These are phyloP conservation scores for Camelus bactrianus DNA, from an alignment of 2,113 vertebrate species.

Conservation along the genomic window DNA sequence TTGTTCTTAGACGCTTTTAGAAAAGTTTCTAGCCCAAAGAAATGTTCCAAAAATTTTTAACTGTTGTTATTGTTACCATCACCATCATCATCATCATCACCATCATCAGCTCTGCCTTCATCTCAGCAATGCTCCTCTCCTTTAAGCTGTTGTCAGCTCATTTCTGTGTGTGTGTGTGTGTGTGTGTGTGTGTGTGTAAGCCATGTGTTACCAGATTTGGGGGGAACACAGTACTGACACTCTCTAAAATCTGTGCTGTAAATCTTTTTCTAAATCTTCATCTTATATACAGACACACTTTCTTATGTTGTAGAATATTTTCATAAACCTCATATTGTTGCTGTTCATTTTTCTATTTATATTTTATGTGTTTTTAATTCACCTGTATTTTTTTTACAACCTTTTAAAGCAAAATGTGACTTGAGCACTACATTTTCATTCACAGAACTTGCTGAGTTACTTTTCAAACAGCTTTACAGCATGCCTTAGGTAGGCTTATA, in stretches of 20 bases:
- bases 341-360: background rate
- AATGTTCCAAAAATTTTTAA: background rate
- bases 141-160: background rate
- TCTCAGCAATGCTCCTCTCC: background rate
- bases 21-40: background rate
- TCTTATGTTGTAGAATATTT: background rate
- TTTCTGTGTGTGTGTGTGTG: background rate
- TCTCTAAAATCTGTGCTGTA: background rate
- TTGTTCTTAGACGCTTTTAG: background rate
- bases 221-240: background rate
- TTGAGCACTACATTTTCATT: background rate
- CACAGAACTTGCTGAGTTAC: background rate
- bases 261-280: background rate
- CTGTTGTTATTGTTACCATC: background rate
- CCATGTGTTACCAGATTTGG: background rate
- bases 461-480: background rate
- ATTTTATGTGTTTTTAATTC: background rate
- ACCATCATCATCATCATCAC: background rate
- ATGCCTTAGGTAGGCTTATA: background rate
- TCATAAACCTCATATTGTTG: background rate
- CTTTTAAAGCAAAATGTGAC: conserved; percentile 38
- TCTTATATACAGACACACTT: background rate
- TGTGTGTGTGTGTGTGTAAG: background rate
- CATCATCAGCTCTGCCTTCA: background rate
- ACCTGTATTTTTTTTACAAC: conserved; percentile 67